Base-by-base conservation (phyloP, 2,888 invertebrate genomes). In the Diadromus collaris region DNA sequence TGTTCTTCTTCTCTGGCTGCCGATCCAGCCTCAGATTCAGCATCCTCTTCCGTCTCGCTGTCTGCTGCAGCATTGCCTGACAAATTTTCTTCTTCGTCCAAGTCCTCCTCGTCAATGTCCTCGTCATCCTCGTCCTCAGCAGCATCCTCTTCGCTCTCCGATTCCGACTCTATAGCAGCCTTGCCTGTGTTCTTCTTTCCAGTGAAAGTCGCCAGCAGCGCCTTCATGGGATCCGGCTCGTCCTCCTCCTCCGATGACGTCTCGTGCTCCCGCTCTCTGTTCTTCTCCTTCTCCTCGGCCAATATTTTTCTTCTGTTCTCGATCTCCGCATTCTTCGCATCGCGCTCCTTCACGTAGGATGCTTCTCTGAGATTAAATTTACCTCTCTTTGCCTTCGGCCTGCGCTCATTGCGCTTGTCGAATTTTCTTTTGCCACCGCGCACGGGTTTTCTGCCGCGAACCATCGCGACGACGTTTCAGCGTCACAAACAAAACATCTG, bases 201-300 rank as follows among this genome's bases (percentile, higher is more conserved):
- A 6, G 84, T 70, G 64, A 90, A 93, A 76, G 92, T 92, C 0
- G 93, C 92, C 27, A 94, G 86, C 58, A 94, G 87, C 83, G 92
- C 91, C 48, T 91, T 91, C 84, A 92, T 92, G 4, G 92, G 90
- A 89, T 94, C 91, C 54, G 86, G 90, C 46, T 86, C 91, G 70
- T 93, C 93, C 78, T 93, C 91, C 72, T 93, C 93, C n/a, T 93
- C 92, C 74, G 92, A 92, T 1, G 90, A 89, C 2, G 89, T 89
- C 51, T 91, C 91, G 13, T 86, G 88, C 73, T 93, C 92, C 65
- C 92, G 83, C 77, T 88, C 86, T 64, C 88, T 89, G 79, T 92
- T 92, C 83, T 91, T 92, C 10, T 87, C 88, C 56, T 92, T 85
- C 73, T 92, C 92, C 83, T 93, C 92, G 77, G 92, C 92, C 1